Conservation (phyloP, 1,140 invertebrate species). For the Sipha flava region DNA sequence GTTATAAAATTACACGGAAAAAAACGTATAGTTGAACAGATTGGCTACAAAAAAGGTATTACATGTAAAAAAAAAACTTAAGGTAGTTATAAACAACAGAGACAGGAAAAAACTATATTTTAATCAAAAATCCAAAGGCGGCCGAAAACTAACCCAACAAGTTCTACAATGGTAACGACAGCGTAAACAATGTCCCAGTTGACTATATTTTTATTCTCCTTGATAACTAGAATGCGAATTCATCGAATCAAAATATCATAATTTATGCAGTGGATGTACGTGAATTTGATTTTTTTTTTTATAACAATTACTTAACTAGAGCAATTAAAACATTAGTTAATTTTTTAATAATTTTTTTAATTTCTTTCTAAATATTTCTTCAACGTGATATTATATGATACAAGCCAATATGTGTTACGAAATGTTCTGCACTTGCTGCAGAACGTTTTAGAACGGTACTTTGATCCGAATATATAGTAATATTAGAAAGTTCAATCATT, state of each 20-base stretch:
- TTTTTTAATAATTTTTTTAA: no score
- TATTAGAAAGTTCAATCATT: conserved; percentile 7
- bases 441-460: background rate
- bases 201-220: background rate
- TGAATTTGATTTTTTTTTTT: no score
- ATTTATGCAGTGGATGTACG: no score
- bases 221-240: background rate
- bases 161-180: background rate
- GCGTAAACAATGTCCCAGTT: background rate
- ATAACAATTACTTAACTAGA: no score
- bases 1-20: no score
- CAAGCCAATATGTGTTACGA: no score
- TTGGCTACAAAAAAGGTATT: no score
- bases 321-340: no score
- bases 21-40: no score
- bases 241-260: background rate
- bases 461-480: background rate
- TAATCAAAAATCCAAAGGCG: background rate
- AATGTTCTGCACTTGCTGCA: background rate
- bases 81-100: background rate
- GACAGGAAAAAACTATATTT: background rate
- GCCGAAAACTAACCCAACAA: background rate
- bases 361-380: no score
- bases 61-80: no score
- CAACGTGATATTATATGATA: no score